Evolutionary conservation across 1,140 invertebrate genomes (phyloP), one percentile per base, ranked within the genome.

Genomic region (Pseudomyrmex gracilis): DNA sequence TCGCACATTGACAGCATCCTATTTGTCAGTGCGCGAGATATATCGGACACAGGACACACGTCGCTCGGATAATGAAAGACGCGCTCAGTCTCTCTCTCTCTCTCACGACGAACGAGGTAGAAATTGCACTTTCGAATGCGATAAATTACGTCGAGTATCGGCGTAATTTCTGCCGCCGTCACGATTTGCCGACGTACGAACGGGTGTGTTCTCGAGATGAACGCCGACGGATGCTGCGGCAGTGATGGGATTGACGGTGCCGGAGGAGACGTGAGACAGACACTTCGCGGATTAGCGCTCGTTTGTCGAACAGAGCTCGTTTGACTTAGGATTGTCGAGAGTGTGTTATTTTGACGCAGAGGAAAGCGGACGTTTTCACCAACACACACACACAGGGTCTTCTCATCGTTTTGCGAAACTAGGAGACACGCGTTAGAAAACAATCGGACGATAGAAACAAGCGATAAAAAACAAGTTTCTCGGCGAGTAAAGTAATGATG

Each of bases 101-200:
- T 73, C 71, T 74, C 73, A 20, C 64, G 8, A 34, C n/a, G 77
- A 85, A 53, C 57, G 68, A 71, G 86, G 13, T 66, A 85, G 76
- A 73, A 83, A 89, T 82, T 73, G 53, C 61, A 88, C 83, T 88
- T 88, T 88, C 83, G 83, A 85, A 77, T 78, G 60, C 22, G 73
- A 88, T 88, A 73, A 88, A 88, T 88, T 60, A 73, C 51, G 9
- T 10, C 55, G 85, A 85, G 73, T 70, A 74, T 51, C 84, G 57
- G 20, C 5, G 77, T 64, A 57, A 73, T 86, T 85, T 85, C 57
- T 53, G 58, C 47, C 74, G 58, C 47, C 74, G 57, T 82, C 78
- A 82, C 43, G 68, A 24, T 63, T 43, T 47, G 67, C 17, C 63
- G n/a, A n/a, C 74, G 45, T 34, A 34, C 34, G 53, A 2, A 47